These are phyloP conservation scores for Drosophila nigricruria DNA, from an alignment of 2,888 invertebrate species.

Conservation along the genomic window DNA sequence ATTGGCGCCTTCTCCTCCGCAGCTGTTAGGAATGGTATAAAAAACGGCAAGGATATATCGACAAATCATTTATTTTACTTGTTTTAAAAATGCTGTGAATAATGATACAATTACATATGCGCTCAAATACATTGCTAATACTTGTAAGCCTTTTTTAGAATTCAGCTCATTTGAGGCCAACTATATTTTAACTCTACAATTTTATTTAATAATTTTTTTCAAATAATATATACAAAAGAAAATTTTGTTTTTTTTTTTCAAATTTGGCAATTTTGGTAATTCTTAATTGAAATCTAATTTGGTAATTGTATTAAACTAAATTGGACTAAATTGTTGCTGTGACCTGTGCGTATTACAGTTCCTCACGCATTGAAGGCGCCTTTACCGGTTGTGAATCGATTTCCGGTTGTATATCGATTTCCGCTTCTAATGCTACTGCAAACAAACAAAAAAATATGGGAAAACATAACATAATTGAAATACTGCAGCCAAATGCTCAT, in stretches of 20 bases:
- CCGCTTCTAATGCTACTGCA: constrained; percentile 41
- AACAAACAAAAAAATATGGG: constrained; percentile 31
- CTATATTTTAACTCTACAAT: constrained; percentile 1
- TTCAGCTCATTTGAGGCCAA: neutral
- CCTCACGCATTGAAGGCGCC: constrained; percentile 19
- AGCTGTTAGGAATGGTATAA: neutral
- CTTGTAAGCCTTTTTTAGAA: neutral
- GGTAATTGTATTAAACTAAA: constrained; percentile 34
- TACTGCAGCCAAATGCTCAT: constrained; percentile 53
- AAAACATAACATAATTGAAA: constrained; percentile 39
- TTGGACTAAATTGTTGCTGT: constrained; percentile 34
- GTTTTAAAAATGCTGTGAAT: neutral
- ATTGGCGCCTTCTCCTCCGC: neutral
- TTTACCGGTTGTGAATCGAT: constrained; percentile 16
- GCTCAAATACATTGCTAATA: neutral
- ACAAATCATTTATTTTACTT: neutral
- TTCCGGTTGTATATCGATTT: constrained; percentile 25
- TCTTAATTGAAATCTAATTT: constrained; percentile 25
- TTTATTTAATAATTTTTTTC: too few relatives aligned
- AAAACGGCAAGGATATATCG: neutral
- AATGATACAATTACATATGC: neutral
- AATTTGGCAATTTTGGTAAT: constrained; percentile 44
- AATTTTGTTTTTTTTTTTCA: neutral
- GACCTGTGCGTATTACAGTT: constrained; percentile 47
- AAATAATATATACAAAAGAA: neutral